These are phyloP conservation scores for Lichenostomus cassidix DNA, from an alignment of 2,113 vertebrate species.

Conservation along the genomic window DNA sequence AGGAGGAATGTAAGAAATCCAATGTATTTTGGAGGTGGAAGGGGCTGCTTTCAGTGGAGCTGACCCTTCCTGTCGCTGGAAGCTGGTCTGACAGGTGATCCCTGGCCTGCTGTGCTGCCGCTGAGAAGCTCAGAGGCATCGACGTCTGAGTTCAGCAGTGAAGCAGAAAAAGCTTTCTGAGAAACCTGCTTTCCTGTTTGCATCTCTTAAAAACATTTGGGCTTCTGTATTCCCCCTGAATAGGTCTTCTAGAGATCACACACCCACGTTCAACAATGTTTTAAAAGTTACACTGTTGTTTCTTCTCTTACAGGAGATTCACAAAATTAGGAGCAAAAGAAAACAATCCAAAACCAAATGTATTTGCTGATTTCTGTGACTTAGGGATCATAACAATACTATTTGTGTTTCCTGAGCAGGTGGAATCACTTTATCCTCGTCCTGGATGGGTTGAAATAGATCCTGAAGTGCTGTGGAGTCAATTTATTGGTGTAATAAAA, in stretches of 20 bases:
- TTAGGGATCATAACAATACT: neutral
- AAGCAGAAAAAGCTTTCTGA: neutral
- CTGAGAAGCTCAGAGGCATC: neutral
- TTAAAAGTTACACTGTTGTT: neutral
- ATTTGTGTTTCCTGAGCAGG: constrained; percentile 69
- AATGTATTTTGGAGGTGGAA: rapidly evolving
- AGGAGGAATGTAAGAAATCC: neutral
- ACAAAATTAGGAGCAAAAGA: neutral
- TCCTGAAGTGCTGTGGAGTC: constrained; percentile 87
- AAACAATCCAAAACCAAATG: neutral
- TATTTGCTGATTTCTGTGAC: neutral
- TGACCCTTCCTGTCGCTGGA: neutral
- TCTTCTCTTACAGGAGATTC: neutral
- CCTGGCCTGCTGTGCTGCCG: neutral
- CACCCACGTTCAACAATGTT: rapidly evolving
- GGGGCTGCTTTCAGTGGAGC: neutral
- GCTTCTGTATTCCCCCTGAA: neutral
- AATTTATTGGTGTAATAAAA: constrained; percentile 85
- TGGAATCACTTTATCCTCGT: constrained; percentile 80
- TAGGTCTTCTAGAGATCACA: neutral
- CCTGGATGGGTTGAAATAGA: constrained; percentile 89
- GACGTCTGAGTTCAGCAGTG: rapidly evolving
- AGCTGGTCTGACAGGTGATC: neutral
- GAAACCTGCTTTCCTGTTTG: neutral
- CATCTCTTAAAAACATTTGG: neutral